Evolutionary conservation across 2,113 vertebrate species (phyloP).

Genomic region (Cavia aperea): DNA sequence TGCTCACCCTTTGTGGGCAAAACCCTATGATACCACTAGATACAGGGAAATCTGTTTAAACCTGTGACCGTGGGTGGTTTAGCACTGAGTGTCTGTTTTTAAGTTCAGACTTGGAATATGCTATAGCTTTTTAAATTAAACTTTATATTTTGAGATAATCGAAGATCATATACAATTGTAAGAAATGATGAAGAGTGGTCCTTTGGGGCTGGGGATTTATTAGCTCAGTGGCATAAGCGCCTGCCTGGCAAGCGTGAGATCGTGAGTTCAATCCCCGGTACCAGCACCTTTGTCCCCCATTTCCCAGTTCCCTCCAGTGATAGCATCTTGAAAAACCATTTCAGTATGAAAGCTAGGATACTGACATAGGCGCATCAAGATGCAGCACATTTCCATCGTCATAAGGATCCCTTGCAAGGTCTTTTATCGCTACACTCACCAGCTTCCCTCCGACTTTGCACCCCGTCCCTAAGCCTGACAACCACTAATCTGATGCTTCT

Average conservation of each 20-base stretch:
- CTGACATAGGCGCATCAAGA: background rate
- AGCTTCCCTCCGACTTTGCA: background rate
- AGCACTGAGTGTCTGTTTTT: background rate
- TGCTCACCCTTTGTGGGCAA: background rate
- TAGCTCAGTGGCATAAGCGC: too few relatives aligned
- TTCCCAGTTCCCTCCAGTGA: background rate
- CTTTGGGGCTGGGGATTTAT: background rate
- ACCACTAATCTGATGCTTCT: background rate
- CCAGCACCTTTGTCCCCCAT: background rate
- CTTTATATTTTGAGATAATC: conserved; percentile 37
- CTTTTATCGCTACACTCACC: background rate
- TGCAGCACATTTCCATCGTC: background rate
- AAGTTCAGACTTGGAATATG: background rate
- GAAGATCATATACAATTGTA: background rate
- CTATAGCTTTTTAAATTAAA: background rate
- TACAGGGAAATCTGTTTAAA: background rate
- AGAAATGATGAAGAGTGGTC: background rate
- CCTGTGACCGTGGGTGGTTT: background rate
- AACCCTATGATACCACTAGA: background rate
- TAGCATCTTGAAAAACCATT: background rate
- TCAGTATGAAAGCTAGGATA: background rate
- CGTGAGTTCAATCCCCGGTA: too few relatives aligned
- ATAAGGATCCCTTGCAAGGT: background rate
- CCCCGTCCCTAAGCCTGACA: background rate
- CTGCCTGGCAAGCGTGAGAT: too few relatives aligned